These are phyloP conservation scores for Gryllus longicercus DNA, from an alignment of 2,888 invertebrate genomes.

Conservation along the genomic window DNA sequence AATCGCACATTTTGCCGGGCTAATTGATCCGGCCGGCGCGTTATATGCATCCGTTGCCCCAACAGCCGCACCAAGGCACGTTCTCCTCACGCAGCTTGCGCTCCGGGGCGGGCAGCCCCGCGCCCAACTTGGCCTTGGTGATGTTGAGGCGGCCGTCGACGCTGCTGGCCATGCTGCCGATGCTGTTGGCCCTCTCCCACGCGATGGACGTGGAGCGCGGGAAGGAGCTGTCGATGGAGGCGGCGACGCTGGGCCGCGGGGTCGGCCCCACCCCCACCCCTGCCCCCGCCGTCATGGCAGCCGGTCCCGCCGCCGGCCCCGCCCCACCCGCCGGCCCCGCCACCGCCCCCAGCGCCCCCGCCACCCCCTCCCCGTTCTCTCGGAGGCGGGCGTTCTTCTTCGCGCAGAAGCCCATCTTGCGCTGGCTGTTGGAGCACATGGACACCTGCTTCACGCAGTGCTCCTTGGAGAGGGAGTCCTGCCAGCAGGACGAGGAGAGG, in stretches of 20 bases:
- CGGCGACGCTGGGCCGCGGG: too few species aligned
- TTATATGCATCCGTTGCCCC: background rate
- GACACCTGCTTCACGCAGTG: background rate
- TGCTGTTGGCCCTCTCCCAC: background rate
- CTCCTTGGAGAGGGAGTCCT: background rate
- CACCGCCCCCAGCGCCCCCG: background rate
- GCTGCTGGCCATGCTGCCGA: background rate
- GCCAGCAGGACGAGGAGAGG: background rate
- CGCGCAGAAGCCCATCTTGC: background rate
- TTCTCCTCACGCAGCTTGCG: background rate
- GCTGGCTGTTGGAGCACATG: background rate
- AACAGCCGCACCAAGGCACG: background rate
- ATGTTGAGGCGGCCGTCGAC: background rate
- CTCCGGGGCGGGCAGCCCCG: background rate
- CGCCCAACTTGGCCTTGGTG: background rate
- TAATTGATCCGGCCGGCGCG: too few species aligned
- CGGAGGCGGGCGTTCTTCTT: background rate
- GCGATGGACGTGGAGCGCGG: background rate
- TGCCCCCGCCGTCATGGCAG: background rate
- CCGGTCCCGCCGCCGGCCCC: background rate
- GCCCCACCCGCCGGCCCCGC: background rate
- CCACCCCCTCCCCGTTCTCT: background rate
- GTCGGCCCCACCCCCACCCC: too few species aligned
- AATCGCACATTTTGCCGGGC: too few species aligned
- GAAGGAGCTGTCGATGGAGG: too few species aligned